These are phyloP conservation scores for Ailuropoda melanoleuca DNA, from an alignment of 2,113 vertebrate genomes.

Conservation along the genomic window DNA sequence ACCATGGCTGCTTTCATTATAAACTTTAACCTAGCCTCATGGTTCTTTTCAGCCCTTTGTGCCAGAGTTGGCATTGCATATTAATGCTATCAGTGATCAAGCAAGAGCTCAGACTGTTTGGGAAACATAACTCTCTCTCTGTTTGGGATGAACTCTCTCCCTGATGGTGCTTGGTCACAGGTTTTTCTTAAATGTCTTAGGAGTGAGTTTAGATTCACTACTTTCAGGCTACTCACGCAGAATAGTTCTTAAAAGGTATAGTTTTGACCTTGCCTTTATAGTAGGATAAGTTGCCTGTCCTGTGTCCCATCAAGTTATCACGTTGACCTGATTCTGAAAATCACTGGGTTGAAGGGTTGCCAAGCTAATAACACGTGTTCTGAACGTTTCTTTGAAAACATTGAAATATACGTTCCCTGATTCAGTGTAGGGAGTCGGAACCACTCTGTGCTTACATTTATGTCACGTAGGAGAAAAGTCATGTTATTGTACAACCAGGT, in stretches of 20 bases:
- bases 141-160: background rate
- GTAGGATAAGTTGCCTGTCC: background rate
- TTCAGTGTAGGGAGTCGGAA: background rate
- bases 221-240: background rate
- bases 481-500: background rate
- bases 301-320: background rate
- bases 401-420: background rate
- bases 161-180: background rate
- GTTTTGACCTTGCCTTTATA: background rate
- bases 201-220: conserved; percentile 34
- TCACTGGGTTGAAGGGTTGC: background rate
- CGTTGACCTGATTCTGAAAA: background rate
- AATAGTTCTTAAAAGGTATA: background rate
- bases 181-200: background rate
- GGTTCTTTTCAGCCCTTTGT: background rate
- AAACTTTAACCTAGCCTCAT: background rate
- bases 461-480: background rate
- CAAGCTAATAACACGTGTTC: background rate
- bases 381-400: background rate
- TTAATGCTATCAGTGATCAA: background rate
- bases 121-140: background rate
- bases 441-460: background rate
- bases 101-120: background rate
- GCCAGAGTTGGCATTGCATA: background rate
- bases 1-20: background rate